phyloP scores from a whole-genome alignment of 1,140 invertebrate genomes.

The Microplitis demolitor region DNA sequence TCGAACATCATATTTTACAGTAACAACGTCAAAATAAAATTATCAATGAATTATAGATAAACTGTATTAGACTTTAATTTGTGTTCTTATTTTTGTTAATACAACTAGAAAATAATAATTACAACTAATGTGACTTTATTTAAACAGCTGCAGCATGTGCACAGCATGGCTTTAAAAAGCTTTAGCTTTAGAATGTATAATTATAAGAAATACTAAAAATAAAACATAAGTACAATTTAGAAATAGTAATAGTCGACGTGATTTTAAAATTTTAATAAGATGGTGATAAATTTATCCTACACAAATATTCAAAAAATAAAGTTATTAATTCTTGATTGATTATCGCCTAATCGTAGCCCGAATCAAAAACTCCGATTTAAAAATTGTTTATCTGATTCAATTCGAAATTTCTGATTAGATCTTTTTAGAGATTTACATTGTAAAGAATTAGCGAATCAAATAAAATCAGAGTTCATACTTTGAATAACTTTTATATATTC shows the following conservation, averaged over 20 bases:
- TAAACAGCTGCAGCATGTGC: constrained; percentile 48
- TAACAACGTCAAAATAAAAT: not conserved
- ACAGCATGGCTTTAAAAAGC: constrained; percentile 49
- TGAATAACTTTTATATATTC: too few species aligned
- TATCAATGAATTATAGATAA: not conserved
- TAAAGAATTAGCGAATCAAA: too few species aligned
- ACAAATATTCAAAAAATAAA: too few species aligned
- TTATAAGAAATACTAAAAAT: not conserved
- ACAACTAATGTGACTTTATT: not conserved
- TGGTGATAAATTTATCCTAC: too few species aligned
- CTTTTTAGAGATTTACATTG: too few species aligned
- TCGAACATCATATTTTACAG: not conserved
- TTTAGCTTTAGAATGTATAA: constrained; percentile 14
- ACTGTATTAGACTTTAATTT: not conserved
- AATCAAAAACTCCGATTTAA: too few species aligned
- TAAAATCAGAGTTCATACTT: too few species aligned
- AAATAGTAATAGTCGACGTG: constrained; percentile 16
- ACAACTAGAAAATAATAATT: not conserved
- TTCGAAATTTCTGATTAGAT: too few species aligned
- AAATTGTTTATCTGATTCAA: too few species aligned
- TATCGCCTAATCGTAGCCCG: too few species aligned
- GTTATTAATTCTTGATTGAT: too few species aligned
- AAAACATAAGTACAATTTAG: not conserved
- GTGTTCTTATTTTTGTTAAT: not conserved
- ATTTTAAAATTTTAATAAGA: too few species aligned